Percentiles rank a stretch among this genome's conserved stretches.
phyloP scores from a whole-genome alignment of 2,113 vertebrate species.

The Perognathus longimembris region DNA sequence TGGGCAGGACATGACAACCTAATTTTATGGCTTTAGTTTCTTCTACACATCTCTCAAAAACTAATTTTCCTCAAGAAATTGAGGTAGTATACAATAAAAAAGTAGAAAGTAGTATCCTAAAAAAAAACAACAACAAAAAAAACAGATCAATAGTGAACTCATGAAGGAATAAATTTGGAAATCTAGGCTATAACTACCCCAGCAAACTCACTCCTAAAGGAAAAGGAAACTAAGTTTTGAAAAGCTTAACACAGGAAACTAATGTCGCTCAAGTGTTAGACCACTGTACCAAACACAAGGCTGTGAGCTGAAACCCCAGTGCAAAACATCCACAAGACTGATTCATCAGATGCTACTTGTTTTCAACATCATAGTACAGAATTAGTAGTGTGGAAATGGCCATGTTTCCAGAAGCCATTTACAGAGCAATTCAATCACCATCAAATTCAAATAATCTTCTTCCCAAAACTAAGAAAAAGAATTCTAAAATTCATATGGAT shows the following conservation, averaged over 20 bases:
- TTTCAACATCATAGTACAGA: not conserved
- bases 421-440: no score
- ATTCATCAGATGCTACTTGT: not conserved
- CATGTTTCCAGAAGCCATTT: no score
- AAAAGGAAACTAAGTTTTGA: not conserved
- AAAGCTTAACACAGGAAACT: not conserved
- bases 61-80: conserved; percentile 37
- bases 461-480: no score
- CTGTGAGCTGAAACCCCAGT: no score
- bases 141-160: not conserved
- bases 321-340: not conserved
- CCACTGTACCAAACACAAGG: no score
- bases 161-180: conserved; percentile 23
- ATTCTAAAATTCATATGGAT: no score
- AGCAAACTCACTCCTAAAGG: not conserved
- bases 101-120: not conserved
- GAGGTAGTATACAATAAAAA: not conserved
- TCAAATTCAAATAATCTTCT: no score
- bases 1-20: not conserved
- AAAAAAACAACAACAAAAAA: not conserved
- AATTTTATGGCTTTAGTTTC: conserved; percentile 29
- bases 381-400: no score
- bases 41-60: conserved; percentile 18
- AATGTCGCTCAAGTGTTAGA: no score
- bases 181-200: not conserved